Evolutionary conservation across 2,888 invertebrate species (phyloP).

Genomic region (Nomada ruficornis): DNA sequence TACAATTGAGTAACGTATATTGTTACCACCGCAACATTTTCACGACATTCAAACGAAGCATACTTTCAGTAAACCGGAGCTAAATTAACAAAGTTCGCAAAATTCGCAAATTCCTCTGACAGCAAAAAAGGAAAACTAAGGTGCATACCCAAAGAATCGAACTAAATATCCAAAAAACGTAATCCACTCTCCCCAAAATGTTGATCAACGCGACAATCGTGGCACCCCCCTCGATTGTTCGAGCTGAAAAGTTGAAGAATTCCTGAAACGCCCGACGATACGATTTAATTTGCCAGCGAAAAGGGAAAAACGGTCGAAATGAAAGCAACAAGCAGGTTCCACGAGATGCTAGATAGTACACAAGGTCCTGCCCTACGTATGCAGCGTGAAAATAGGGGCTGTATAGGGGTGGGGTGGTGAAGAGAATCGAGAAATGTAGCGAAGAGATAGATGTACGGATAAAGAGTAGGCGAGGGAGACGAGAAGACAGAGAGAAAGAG

Average conservation of each 20-base stretch:
- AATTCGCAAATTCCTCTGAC: too few species aligned
- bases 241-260: background rate
- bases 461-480: slow-evolving; percentile 38
- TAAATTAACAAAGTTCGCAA: too few species aligned
- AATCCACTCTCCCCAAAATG: too few species aligned
- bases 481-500: slow-evolving; percentile 58
- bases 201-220: background rate
- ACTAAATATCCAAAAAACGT: too few species aligned
- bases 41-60: too few species aligned
- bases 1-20: background rate
- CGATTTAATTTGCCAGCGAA: background rate
- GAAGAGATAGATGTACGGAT: slow-evolving; percentile 54
- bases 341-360: slow-evolving; percentile 9
- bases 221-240: background rate
- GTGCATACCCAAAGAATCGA: too few species aligned
- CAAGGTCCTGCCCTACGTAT: background rate
- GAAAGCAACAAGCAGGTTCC: background rate
- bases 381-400: slow-evolving; percentile 26
- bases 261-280: background rate
- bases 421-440: slow-evolving; percentile 42
- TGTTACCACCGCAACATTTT: too few species aligned
- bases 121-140: too few species aligned
- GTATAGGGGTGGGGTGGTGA: slow-evolving; percentile 12
- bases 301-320: background rate
- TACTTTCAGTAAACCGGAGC: too few species aligned